A percentile compares a stretch with the other conserved stretches of the same genome.
Conservation (phyloP, 92 coral and sea anemone genomes). For the Phenganax marumi region DNA sequence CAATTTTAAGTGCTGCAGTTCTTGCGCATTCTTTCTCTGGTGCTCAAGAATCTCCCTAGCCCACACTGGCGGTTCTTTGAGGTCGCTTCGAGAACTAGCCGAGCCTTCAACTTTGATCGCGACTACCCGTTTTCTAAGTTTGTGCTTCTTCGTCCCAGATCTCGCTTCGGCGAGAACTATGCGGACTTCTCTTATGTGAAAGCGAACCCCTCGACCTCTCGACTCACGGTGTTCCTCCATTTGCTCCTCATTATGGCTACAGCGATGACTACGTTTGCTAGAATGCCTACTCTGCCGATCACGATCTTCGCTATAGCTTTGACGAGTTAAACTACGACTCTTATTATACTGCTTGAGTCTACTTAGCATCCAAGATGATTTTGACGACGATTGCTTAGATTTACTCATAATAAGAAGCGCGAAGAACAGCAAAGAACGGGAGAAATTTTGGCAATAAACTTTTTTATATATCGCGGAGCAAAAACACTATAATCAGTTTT, state of each 20-base stretch:
- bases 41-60: conserved; percentile 29
- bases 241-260: background rate
- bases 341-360: background rate
- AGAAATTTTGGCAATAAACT: background rate
- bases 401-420: background rate
- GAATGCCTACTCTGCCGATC: background rate
- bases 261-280: background rate
- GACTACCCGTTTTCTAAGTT: too few relatives aligned
- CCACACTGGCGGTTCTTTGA: conserved; percentile 1
- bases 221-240: background rate
- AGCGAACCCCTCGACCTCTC: background rate
- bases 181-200: conserved; percentile 3
- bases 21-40: conserved; percentile 29
- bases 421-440: background rate
- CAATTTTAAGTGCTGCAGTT: conserved; percentile 5
- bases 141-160: background rate
- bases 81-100: conserved; percentile 17
- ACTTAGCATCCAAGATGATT: background rate
- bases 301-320: background rate
- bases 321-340: background rate
- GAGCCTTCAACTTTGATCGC: background rate
- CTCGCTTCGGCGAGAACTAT: background rate
- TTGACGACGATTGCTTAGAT: background rate
- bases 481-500: background rate
- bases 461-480: background rate